Base-by-base conservation (phyloP, 2,888 invertebrate genomes). In the Acleris cristana region DNA sequence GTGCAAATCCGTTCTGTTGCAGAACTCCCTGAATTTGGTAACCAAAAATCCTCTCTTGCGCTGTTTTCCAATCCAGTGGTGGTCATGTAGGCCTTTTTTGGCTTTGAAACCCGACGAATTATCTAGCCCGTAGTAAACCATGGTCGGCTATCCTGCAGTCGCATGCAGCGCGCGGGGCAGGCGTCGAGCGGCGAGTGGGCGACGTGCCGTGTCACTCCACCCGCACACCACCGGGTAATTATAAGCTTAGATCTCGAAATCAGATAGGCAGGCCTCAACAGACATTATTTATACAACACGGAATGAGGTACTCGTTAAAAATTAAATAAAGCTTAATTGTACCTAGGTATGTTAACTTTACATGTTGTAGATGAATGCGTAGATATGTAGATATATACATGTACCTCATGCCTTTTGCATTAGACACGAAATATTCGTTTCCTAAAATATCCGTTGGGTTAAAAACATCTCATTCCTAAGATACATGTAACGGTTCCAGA, bases 1-100 rank as follows among this genome's bases (percentile, higher is more conserved):
- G 76, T 96, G 96, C 61, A 96, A 84, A 70, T 95, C 95, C 0
- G 96, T 96, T 26, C 94, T 94, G 61, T 93, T 90, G 73, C 96
- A 96, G 84, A 95, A 96, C 73, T 95, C 94, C 4, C 82, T 82
- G 21, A 89, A 87, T 71, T 84, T 91, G 1, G 54, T 71, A 1
- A 64, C 57, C 59, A 79, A 80, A 69, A 79, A 82, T 2, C 71
- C 71, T 69, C 71, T 79, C 40, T 73, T 80, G 1, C 45, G 76
- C 71, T 66, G 67, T 72, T 73, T 74, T 16, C 74, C 76, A 19
- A 67, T 18, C 67, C 67, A 67, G 65, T 63, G 59, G 21, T 60
- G 26, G 65, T 69, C 23, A 23, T 30, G 7, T 21, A 49, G 18
- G 64, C 66, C 45, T 45, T 62, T 64, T 63, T 70, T 71, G 3